These are phyloP conservation scores for Chrysopa pallens DNA, from an alignment of 1,140 invertebrate genomes.

Conservation along the genomic window DNA sequence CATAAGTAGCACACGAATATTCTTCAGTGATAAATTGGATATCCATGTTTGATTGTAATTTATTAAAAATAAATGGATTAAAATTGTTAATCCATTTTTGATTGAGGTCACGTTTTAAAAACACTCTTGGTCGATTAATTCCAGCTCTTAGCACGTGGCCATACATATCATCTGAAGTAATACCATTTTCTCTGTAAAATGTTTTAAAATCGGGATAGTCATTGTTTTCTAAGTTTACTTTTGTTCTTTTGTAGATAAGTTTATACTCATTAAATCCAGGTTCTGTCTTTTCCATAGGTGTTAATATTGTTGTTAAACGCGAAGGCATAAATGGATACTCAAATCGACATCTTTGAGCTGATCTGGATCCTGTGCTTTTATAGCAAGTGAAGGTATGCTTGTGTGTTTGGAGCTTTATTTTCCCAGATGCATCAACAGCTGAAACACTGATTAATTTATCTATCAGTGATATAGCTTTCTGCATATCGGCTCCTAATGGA, in stretches of 20 bases:
- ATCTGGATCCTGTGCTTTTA: conserved; percentile 8
- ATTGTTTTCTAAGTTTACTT: conserved; percentile 9
- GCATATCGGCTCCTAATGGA: not conserved
- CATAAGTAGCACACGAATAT: too few species aligned
- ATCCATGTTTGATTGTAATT: too few species aligned
- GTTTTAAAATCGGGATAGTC: conserved; percentile 8
- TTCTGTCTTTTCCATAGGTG: conserved; percentile 10
- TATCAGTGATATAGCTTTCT: conserved; percentile 2
- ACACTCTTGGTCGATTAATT: conserved; percentile 6
- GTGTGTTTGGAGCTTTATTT: conserved; percentile 12
- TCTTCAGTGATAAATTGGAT: too few species aligned
- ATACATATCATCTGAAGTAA: conserved; percentile 12
- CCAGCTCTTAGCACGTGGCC: conserved; percentile 10
- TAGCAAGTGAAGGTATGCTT: conserved; percentile 14
- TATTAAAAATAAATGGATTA: too few species aligned
- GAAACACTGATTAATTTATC: conserved; percentile 9
- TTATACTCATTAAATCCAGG: too few species aligned
- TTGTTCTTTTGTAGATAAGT: too few species aligned
- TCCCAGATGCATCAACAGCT: conserved; percentile 9
- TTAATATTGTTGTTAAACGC: conserved; percentile 9
- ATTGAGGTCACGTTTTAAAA: too few species aligned
- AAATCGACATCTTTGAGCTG: conserved; percentile 14
- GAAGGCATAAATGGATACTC: conserved; percentile 15
- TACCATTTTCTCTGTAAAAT: conserved; percentile 8
- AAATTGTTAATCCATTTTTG: too few species aligned